phyloP scores from a whole-genome alignment of 53 echinoderm and acorn worm genomes.

The Arbacia lixula region DNA sequence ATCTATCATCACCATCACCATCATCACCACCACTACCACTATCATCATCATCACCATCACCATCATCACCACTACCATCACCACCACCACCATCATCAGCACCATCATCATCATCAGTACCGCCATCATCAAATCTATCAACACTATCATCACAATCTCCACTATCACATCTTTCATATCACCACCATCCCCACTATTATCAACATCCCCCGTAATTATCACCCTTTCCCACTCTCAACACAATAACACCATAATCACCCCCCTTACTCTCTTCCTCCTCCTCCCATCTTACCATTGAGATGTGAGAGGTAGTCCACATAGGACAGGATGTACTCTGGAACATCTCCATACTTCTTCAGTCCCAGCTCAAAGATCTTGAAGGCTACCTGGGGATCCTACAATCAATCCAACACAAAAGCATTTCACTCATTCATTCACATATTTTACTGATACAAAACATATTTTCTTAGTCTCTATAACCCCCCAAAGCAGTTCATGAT shows the following conservation, averaged over 20 bases:
- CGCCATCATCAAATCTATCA: background rate
- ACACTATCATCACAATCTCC: background rate
- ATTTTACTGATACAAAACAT: too few relatives aligned
- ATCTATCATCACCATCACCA: background rate
- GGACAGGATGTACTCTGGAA: constrained; percentile 87
- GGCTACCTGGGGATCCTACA: constrained; percentile 92
- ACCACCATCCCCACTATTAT: too few relatives aligned
- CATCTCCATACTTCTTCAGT: constrained; percentile 91
- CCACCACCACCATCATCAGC: constrained; percentile 3
- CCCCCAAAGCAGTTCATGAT: too few relatives aligned
- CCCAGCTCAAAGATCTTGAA: constrained; percentile 99
- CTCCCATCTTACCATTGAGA: constrained; percentile 83
- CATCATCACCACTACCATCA: constrained; percentile 24
- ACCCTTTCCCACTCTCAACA: too few relatives aligned
- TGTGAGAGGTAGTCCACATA: constrained; percentile 97
- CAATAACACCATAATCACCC: too few relatives aligned
- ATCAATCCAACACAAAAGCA: too few relatives aligned
- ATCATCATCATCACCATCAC: background rate
- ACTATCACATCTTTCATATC: background rate
- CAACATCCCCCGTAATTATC: too few relatives aligned
- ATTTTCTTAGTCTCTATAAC: too few relatives aligned
- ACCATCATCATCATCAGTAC: constrained; percentile 4
- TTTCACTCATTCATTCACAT: too few relatives aligned
- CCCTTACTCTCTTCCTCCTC: too few relatives aligned
- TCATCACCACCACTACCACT: background rate